Evolutionary conservation across 2,113 vertebrate genomes (phyloP).

Genomic region (Gallinago undulata): DNA sequence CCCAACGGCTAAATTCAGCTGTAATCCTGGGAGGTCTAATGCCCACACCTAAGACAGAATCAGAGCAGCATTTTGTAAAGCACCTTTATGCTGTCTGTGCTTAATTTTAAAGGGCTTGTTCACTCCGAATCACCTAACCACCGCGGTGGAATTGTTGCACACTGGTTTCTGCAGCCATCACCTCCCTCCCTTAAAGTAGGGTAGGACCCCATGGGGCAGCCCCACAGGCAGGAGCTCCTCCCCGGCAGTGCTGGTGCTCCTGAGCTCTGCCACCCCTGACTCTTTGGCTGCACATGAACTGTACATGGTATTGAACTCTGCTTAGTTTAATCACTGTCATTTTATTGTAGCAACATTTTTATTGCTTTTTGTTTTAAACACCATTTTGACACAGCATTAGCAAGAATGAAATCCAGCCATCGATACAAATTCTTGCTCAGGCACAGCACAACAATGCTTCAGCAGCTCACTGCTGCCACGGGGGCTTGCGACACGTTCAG

Average conservation of each 20-base stretch:
- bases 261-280: background rate
- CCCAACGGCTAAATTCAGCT: background rate
- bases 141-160: background rate
- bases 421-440: fast-evolving
- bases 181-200: background rate
- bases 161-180: background rate
- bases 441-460: background rate
- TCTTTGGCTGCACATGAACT: background rate
- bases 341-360: background rate
- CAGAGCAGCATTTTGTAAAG: background rate
- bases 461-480: background rate
- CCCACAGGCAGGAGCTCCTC: background rate
- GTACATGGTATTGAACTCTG: fast-evolving
- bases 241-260: fast-evolving
- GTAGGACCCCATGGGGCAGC: background rate
- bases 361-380: background rate
- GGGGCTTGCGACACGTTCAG: background rate
- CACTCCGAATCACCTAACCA: background rate
- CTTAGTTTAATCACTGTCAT: background rate
- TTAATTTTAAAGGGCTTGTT: slow-evolving; percentile 17
- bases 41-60: background rate
- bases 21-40: background rate
- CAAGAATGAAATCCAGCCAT: background rate
- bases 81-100: background rate
- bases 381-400: background rate